Conservation (phyloP, 2,888 invertebrate genomes). For the Pseudococcus jackbeardsleyi region DNA sequence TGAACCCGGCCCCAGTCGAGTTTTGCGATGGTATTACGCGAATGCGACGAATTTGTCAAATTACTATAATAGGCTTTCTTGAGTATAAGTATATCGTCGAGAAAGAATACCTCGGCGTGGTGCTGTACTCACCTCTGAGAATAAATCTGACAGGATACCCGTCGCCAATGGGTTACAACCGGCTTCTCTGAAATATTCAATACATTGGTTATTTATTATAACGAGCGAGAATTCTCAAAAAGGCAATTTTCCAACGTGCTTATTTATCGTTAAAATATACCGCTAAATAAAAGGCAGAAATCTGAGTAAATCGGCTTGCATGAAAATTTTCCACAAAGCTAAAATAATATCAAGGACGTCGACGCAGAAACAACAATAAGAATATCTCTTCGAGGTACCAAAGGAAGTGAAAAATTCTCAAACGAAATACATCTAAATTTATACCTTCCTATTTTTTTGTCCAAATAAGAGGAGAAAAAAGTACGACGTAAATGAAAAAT, state of each 20-base stretch:
- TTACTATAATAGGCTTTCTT: constrained; percentile 16
- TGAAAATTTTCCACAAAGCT: no score
- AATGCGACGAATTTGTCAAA: constrained; percentile 15
- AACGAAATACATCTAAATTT: background rate
- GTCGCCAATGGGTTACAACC: constrained; percentile 90
- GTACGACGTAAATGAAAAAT: background rate
- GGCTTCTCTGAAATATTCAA: constrained; percentile 76
- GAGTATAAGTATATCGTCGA: background rate
- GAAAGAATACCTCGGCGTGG: no score
- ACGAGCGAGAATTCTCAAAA: no score
- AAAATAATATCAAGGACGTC: no score
- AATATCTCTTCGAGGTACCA: no score
- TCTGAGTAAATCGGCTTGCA: no score
- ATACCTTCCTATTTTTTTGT: background rate
- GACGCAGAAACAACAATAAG: no score
- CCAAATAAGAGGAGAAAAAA: background rate
- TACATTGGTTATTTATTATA: background rate
- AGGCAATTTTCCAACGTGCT: no score
- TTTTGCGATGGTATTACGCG: background rate
- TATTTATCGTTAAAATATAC: no score
- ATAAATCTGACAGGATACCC: constrained; percentile 72
- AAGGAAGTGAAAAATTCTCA: background rate
- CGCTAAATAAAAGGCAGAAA: no score
- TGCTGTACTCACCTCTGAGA: constrained; percentile 68
- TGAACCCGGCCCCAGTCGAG: background rate